Conservation (phyloP, 2,888 invertebrate species). For the Hirtodrosophila duncani region DNA sequence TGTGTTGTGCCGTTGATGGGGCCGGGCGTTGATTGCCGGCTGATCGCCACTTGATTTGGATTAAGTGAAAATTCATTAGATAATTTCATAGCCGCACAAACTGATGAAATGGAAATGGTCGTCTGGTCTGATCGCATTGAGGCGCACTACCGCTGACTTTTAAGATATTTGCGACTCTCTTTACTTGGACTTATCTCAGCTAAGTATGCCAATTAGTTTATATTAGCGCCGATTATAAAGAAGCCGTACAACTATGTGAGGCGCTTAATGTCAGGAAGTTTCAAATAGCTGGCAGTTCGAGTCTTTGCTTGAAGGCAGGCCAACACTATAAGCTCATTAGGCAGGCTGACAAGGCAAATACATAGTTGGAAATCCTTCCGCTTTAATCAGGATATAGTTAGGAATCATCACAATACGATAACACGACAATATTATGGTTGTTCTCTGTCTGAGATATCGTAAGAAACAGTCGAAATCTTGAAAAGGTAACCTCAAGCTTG, state of each 20-base stretch:
- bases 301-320: conserved; percentile 7
- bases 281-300: conserved; percentile 4
- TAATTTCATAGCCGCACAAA: conserved; percentile 46
- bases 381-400: too few species aligned
- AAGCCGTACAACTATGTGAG: conserved; percentile 12
- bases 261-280: conserved; percentile 51
- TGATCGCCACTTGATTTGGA: conserved; percentile 71
- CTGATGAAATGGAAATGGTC: conserved; percentile 30
- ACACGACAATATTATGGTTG: too few species aligned
- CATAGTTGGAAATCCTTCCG: too few species aligned
- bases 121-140: too few species aligned
- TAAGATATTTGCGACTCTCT: neutral
- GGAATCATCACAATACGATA: too few species aligned
- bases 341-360: too few species aligned
- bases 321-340: conserved; percentile 51
- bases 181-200: conserved; percentile 26
- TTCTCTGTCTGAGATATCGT: too few species aligned
- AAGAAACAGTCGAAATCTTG: too few species aligned
- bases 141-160: conserved; percentile 53
- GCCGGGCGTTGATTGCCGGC: conserved; percentile 45
- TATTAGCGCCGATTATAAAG: conserved; percentile 52
- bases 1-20: too few species aligned
- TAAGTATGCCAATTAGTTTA: conserved; percentile 65
- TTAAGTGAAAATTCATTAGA: conserved; percentile 72
- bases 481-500: too few species aligned